phyloP scores from a whole-genome alignment of 2,797 vertebrate genomes.

The Oreonectes daqikongensis region DNA sequence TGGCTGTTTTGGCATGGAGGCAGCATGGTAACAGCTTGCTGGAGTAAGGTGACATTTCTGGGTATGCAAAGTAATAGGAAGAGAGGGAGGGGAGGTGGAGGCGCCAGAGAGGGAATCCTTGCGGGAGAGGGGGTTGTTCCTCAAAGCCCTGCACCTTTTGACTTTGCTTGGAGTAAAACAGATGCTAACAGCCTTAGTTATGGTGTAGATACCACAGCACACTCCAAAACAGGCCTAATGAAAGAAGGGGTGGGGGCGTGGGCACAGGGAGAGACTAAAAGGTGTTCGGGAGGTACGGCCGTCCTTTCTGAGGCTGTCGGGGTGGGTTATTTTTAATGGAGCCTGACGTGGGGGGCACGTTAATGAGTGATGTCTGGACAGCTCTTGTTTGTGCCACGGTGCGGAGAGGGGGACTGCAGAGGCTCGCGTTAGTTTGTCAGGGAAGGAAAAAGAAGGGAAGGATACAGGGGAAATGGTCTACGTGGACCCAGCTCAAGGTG shows the following conservation, averaged over 20 bases:
- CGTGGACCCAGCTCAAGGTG: conserved; percentile 60
- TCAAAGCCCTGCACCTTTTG: conserved; percentile 68
- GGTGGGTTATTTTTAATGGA: conserved; percentile 60
- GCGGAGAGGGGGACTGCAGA: conserved; percentile 34
- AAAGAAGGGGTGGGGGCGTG: conserved; percentile 38
- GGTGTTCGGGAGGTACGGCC: conserved; percentile 43
- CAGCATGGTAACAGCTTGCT: conserved; percentile 93
- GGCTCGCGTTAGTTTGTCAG: conserved; percentile 53
- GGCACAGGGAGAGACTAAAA: conserved; percentile 33
- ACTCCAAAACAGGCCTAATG: conserved; percentile 52
- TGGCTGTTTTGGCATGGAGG: conserved; percentile 89
- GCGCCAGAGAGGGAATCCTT: conserved; percentile 70
- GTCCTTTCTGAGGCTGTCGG: conserved; percentile 56
- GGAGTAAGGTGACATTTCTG: conserved; percentile 98
- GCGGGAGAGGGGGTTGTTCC: conserved; percentile 65
- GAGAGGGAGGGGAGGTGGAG: conserved; percentile 46
- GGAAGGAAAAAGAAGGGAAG: conserved; percentile 38
- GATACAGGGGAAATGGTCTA: conserved; percentile 44
- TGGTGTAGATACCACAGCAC: conserved; percentile 57
- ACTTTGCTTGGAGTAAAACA: conserved; percentile 71
- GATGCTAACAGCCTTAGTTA: conserved; percentile 68
- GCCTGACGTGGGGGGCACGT: conserved; percentile 49
- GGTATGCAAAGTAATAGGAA: conserved; percentile 84
- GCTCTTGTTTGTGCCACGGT: conserved; percentile 44
- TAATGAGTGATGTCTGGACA: conserved; percentile 58